phyloP scores from a whole-genome alignment of 2,113 vertebrate species.

The Pogonocichla stellata region DNA sequence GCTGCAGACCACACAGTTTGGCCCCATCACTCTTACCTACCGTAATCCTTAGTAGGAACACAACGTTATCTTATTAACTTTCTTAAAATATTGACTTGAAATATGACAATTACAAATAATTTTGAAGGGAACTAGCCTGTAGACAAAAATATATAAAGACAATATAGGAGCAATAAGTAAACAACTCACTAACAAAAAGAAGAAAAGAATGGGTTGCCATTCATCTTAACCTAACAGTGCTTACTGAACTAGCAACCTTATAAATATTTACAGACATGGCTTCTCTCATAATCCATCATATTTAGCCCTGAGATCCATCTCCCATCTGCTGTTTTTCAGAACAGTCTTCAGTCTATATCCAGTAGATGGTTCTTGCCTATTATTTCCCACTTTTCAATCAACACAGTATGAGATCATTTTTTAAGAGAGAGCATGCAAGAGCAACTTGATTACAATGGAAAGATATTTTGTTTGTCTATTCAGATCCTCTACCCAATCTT shows the following conservation, averaged over 20 bases:
- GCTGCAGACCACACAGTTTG: background rate
- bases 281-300: background rate
- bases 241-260: background rate
- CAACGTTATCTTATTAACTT: background rate
- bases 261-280: background rate
- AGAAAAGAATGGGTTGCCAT: background rate
- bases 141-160: background rate
- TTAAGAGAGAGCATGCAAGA: slow-evolving; percentile 26
- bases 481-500: background rate
- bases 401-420: slow-evolving; percentile 21
- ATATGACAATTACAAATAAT: background rate
- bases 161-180: background rate
- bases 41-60: background rate
- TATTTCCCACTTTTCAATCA: slow-evolving; percentile 33
- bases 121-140: background rate
- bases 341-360: background rate
- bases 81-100: background rate
- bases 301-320: background rate
- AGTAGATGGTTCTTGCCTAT: background rate
- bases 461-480: slow-evolving; percentile 8
- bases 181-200: background rate
- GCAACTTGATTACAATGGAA: background rate
- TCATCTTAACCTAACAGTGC: background rate
- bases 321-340: background rate
- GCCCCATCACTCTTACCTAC: background rate